A percentile compares a stretch with the other conserved stretches of the same genome.
Conservation (phyloP, 2,113 vertebrate genomes). For the Ardeotis arabs region DNA sequence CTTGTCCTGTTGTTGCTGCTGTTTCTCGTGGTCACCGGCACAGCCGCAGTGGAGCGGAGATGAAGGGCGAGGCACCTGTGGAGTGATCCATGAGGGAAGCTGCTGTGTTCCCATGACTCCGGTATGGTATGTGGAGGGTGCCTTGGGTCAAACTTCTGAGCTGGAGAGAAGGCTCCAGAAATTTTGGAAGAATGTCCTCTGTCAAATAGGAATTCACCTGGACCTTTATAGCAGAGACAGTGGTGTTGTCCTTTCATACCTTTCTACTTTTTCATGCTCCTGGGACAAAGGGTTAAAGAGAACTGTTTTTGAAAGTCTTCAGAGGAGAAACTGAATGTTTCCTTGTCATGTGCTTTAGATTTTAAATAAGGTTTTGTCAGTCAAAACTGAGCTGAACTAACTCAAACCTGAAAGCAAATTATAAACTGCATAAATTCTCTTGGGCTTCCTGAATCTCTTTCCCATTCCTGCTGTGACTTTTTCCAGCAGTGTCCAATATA, state of each 20-base stretch:
- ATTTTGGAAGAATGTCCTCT: not conserved
- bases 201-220: not conserved
- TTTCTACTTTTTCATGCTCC: not conserved
- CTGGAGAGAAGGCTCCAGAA: not conserved
- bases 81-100: fast-evolving
- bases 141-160: fast-evolving
- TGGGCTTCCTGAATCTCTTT: not conserved
- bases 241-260: not conserved
- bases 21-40: fast-evolving
- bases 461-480: not conserved
- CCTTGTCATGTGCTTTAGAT: not conserved
- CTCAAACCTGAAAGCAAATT: constrained; percentile 27
- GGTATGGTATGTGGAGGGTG: not conserved
- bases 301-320: not conserved
- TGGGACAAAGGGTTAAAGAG: not conserved
- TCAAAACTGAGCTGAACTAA: constrained; percentile 4
- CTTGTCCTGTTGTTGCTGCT: not conserved
- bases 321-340: not conserved
- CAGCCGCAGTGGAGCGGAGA: not conserved
- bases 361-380: constrained; percentile 23
- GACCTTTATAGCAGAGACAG: not conserved
- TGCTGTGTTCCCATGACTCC: fast-evolving
- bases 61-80: fast-evolving
- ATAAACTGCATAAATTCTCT: not conserved
- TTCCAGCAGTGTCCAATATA: not conserved